Percentiles rank a stretch among this genome's conserved stretches.
Conservation (phyloP, 2,797 vertebrate species). For the Decapterus maruadsi region DNA sequence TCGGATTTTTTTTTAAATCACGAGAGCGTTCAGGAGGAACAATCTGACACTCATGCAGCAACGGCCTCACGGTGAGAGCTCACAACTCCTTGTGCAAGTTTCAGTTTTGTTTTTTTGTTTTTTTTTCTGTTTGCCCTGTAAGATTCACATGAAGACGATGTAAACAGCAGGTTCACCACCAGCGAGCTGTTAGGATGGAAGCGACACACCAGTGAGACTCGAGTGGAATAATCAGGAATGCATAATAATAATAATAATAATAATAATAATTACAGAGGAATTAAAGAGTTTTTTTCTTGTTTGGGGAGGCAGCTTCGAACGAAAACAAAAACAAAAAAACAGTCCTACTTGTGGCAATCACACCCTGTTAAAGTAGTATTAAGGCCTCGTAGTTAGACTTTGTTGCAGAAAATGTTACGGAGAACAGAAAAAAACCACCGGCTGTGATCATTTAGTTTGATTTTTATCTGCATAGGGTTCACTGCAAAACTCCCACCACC, state of each 20-base stretch:
- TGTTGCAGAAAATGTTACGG: constrained; percentile 47
- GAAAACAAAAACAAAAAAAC: not conserved
- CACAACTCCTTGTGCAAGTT: constrained; percentile 46
- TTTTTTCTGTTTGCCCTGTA: constrained; percentile 4
- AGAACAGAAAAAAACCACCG: constrained; percentile 41
- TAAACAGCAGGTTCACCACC: constrained; percentile 62
- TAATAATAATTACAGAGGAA: constrained; percentile 43
- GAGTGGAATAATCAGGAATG: constrained; percentile 55
- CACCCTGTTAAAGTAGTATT: constrained; percentile 74
- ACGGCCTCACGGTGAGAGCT: constrained; percentile 31
- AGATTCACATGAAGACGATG: constrained; percentile 40
- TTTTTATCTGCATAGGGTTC: constrained; percentile 67
- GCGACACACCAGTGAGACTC: constrained; percentile 30
- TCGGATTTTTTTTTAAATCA: constrained; percentile 9
- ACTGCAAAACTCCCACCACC: constrained; percentile 43
- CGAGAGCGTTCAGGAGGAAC: constrained; percentile 21
- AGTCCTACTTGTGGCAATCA: constrained; percentile 50
- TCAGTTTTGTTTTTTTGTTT: not conserved
- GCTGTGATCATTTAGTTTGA: constrained; percentile 38
- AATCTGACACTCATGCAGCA: constrained; percentile 31
- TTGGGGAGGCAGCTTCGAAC: constrained; percentile 64
- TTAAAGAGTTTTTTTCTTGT: constrained; percentile 22
- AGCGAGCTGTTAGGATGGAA: constrained; percentile 46
- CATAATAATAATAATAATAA: not conserved
- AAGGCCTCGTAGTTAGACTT: constrained; percentile 80